Evolutionary conservation across 2,888 invertebrate species (phyloP), one percentile per base, ranked within the genome.

Genomic region (Athalia rosae): DNA sequence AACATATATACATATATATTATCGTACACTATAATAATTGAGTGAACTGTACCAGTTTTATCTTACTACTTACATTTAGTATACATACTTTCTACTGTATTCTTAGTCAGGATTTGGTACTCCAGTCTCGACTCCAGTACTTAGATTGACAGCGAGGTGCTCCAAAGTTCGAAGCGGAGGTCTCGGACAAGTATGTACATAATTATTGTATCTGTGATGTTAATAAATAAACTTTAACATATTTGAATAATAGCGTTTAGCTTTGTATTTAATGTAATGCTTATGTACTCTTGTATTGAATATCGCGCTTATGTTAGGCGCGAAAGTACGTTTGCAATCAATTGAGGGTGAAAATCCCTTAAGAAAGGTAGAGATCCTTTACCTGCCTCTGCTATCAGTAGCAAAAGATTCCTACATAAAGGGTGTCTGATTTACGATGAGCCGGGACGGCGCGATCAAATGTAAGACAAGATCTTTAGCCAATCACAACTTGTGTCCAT

Each of bases 201-300:
- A 87, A 87, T 88, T 87, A 88, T 88, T 87, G 86, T 88, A 88
- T 88, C 88, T 88, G 88, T 88, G 88, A 88, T 88, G 87, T 88
- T 88, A 88, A 87, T 85, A 86, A 88, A 88, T 88, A 88, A 88
- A 88, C 84, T 88, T 87, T 88, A 88, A 85, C 86, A 88, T 87
- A 88, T 87, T 87, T 87, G 87, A 88, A 83, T 28, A 7, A 45
- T n/a, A 28, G 50, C n/a, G n/a, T 67, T 15, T 0, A 13, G 5
- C 43, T 41, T 63, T 59, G n/a, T 59, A 13, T 8, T 62, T 28
- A 1, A 28, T 28, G 28, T 28, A 28, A 28, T 28, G 28, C 28
- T 28, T 28, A 28, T 28, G 2, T 28, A 28, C 2, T 28, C 28
- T 28, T 28, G 28, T 28, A 28, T 28, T 28, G 28, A 28, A 28